These are phyloP conservation scores for Apoda limacodes DNA, from an alignment of 2,888 invertebrate species.

Conservation along the genomic window DNA sequence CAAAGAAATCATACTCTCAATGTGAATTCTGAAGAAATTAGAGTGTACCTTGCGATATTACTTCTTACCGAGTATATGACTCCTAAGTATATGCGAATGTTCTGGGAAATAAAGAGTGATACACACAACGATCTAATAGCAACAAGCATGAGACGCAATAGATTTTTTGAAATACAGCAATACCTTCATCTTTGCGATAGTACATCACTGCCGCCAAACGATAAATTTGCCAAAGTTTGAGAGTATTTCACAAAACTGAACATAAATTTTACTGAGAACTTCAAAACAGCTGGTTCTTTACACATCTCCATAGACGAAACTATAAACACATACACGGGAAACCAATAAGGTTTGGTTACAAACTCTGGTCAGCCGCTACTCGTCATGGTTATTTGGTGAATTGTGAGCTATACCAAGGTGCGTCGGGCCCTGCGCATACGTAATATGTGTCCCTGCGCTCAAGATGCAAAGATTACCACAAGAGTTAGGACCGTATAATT, in stretches of 20 bases:
- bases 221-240: slow-evolving; percentile 9
- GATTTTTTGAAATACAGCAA: slow-evolving; percentile 10
- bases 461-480: slow-evolving; percentile 41
- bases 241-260: slow-evolving; percentile 13
- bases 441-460: too few relatives aligned
- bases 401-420: slow-evolving; percentile 4
- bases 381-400: slow-evolving; percentile 10
- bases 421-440: slow-evolving; percentile 6
- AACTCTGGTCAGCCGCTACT: too few relatives aligned
- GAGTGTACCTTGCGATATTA: too few relatives aligned
- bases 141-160: slow-evolving; percentile 5
- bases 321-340: slow-evolving; percentile 9
- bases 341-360: slow-evolving; percentile 10
- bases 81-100: too few relatives aligned
- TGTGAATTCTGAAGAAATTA: too few relatives aligned
- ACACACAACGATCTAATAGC: too few relatives aligned
- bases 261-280: slow-evolving; percentile 9
- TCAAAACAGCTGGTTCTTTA: slow-evolving; percentile 9
- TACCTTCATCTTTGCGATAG: slow-evolving; percentile 9
- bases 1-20: too few relatives aligned
- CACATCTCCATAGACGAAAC: slow-evolving; percentile 14
- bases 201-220: slow-evolving; percentile 5
- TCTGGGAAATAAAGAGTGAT: too few relatives aligned
- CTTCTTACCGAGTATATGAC: too few relatives aligned
- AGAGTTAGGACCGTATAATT: slow-evolving; percentile 9